Evolutionary conservation across 2,797 vertebrate genomes (phyloP).

Genomic region (Crenuchus spilurus): DNA sequence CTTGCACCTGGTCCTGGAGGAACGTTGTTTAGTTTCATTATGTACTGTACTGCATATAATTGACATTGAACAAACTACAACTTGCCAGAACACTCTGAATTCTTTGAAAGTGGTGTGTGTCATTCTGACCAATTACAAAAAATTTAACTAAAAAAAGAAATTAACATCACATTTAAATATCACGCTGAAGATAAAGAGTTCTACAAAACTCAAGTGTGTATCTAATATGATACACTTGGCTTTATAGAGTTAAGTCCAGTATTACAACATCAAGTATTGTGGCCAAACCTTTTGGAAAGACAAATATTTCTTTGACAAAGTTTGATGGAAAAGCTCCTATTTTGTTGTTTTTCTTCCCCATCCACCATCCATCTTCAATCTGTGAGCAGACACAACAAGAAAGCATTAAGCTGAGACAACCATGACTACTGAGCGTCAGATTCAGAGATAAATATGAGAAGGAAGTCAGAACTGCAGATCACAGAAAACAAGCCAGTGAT

Average conservation of each 20-base stretch:
- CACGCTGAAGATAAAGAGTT: too few relatives aligned
- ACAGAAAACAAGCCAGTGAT: not conserved
- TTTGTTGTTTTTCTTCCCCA: conserved; percentile 83
- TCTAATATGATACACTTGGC: too few relatives aligned
- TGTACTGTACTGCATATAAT: too few relatives aligned
- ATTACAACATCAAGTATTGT: not conserved
- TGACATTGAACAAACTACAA: too few relatives aligned
- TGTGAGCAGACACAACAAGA: conserved; percentile 54
- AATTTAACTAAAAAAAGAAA: too few relatives aligned
- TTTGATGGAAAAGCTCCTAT: conserved; percentile 89
- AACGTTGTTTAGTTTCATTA: too few relatives aligned
- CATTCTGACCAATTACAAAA: too few relatives aligned
- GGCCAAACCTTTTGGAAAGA: conserved; percentile 51
- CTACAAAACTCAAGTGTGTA: too few relatives aligned
- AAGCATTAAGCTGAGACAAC: not conserved
- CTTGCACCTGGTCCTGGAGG: too few relatives aligned
- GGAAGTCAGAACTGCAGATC: not conserved
- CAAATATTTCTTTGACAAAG: conserved; percentile 85
- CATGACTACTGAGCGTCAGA: not conserved
- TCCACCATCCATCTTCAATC: conserved; percentile 95
- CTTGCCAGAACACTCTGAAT: too few relatives aligned
- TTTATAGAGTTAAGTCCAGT: not conserved
- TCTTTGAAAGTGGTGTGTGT: too few relatives aligned
- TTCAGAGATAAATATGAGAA: not conserved
- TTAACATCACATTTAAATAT: too few relatives aligned